These are phyloP conservation scores for Oncopodura yosiiana DNA, from an alignment of 1,140 invertebrate genomes.

Conservation along the genomic window DNA sequence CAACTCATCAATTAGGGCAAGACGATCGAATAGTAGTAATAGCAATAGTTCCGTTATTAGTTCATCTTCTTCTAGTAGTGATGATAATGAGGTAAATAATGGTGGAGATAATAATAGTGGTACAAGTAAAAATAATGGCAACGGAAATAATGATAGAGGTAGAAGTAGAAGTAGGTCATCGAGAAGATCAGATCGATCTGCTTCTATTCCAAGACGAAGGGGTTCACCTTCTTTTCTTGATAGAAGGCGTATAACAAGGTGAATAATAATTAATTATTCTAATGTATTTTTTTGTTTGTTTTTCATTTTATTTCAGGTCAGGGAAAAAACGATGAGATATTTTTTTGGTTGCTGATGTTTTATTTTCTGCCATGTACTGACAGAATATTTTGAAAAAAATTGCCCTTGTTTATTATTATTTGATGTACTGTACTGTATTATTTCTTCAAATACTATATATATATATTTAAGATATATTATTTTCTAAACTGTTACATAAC, in stretches of 20 bases:
- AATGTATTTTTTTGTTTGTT: slow-evolving; percentile 24
- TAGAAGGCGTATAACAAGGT: slow-evolving; percentile 82
- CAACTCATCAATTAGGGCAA: no score
- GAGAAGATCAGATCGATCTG: slow-evolving; percentile 54
- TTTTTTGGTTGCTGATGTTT: background rate
- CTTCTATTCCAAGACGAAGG: slow-evolving; percentile 72
- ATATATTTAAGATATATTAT: background rate
- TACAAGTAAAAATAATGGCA: background rate
- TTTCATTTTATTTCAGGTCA: slow-evolving; percentile 11
- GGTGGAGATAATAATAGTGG: background rate
- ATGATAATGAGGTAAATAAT: background rate
- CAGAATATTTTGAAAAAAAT: background rate
- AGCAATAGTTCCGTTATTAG: background rate
- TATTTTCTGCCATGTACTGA: background rate
- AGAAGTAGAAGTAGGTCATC: slow-evolving; percentile 18
- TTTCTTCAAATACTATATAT: slow-evolving; percentile 1
- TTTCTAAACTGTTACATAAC: background rate
- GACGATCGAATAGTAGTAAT: background rate
- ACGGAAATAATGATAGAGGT: background rate
- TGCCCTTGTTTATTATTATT: slow-evolving; percentile 1
- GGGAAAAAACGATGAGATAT: slow-evolving; percentile 9
- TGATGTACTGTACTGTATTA: slow-evolving; percentile 5
- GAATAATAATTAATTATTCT: slow-evolving; percentile 36
- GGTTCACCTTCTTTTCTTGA: slow-evolving; percentile 85
- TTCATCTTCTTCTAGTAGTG: background rate